Evolutionary conservation across 2,797 vertebrate genomes (phyloP).

Genomic region (Paramormyrops hopkinsi): DNA sequence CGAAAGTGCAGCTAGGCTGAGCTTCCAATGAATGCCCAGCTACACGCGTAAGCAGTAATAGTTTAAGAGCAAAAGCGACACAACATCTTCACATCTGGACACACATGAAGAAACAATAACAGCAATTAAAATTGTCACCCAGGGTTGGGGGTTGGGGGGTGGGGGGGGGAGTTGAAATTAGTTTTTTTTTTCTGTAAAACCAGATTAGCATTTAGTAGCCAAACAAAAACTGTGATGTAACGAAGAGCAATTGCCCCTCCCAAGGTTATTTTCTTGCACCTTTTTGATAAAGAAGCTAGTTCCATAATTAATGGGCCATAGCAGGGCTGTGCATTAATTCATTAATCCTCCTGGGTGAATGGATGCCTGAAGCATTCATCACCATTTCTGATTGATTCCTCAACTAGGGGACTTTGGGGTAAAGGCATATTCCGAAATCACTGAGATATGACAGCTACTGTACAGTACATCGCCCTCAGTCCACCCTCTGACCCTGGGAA

Average conservation of each 20-base stretch:
- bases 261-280: not conserved
- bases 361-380: conserved; percentile 13
- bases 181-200: not conserved
- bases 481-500: not conserved
- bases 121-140: not conserved
- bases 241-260: not conserved
- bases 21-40: not conserved
- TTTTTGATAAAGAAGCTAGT: conserved; percentile 9
- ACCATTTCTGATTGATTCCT: not conserved
- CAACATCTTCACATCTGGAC: not conserved
- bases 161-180: too few species aligned
- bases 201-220: not conserved
- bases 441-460: conserved; percentile 1
- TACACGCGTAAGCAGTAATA: not conserved
- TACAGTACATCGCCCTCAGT: too few species aligned
- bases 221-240: conserved; percentile 12
- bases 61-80: not conserved
- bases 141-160: not conserved
- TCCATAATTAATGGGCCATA: conserved; percentile 18
- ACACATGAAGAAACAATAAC: not conserved
- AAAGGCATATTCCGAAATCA: not conserved
- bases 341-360: conserved; percentile 20
- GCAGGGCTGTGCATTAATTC: not conserved
- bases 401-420: conserved; percentile 13
- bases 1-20: not conserved